phyloP scores from a whole-genome alignment of 2,113 vertebrate genomes.

The Pantherophis guttatus region DNA sequence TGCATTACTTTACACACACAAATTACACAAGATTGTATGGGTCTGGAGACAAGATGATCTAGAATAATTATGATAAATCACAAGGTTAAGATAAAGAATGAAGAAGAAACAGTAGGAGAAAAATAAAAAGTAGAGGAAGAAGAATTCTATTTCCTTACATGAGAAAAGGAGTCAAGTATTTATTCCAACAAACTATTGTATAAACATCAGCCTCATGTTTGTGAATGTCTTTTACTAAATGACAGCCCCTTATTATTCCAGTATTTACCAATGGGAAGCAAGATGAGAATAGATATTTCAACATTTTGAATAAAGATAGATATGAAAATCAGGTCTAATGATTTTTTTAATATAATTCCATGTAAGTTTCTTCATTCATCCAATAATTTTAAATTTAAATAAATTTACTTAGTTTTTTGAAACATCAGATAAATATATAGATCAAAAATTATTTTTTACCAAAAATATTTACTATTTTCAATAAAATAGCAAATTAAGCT shows the following conservation, averaged over 20 bases:
- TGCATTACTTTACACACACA: neutral
- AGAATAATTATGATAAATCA: rapidly evolving
- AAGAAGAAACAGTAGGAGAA: rapidly evolving
- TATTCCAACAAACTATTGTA: slow-evolving; percentile 38
- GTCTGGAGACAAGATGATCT: neutral
- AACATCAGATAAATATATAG: neutral
- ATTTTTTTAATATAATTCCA: neutral
- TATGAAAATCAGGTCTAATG: neutral
- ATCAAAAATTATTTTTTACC: neutral
- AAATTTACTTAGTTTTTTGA: neutral
- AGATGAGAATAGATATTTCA: neutral
- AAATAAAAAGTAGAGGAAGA: neutral
- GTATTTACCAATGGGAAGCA: neutral
- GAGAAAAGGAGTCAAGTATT: slow-evolving; percentile 20
- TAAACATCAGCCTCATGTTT: slow-evolving; percentile 42
- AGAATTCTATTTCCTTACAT: slow-evolving; percentile 33
- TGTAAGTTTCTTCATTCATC: neutral
- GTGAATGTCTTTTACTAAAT: slow-evolving; percentile 17
- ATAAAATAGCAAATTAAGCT: neutral
- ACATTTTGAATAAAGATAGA: neutral
- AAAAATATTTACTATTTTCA: neutral
- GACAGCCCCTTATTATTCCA: neutral
- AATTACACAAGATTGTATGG: neutral
- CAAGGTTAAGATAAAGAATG: neutral
- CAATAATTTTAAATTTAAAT: slow-evolving; percentile 1